phyloP scores from a whole-genome alignment of 2,797 vertebrate genomes.

The Tiaroga cobitis region DNA sequence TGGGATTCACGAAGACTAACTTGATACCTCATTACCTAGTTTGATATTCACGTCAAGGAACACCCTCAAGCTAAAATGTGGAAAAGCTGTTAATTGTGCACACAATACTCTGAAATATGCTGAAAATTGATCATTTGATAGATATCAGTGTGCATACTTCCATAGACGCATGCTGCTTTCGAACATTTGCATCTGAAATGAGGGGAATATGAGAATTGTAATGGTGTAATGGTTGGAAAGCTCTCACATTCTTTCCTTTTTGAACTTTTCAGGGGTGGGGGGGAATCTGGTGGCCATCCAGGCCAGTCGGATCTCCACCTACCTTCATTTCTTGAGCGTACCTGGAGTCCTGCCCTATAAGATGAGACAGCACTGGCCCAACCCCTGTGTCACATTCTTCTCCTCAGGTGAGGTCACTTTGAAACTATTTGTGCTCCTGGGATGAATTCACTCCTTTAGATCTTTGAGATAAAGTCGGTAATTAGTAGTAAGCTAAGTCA shows the following conservation, averaged over 20 bases:
- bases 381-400: conserved; percentile 88
- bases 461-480: conserved; percentile 7
- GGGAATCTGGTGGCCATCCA: conserved; percentile 97
- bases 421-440: background rate
- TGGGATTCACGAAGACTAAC: conserved; percentile 16
- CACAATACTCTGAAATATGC: conserved; percentile 32
- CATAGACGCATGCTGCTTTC: background rate
- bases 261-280: conserved; percentile 83
- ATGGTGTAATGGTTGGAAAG: conserved; percentile 36
- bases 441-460: background rate
- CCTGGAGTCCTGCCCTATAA: conserved; percentile 91
- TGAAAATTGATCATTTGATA: conserved; percentile 21
- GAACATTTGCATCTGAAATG: conserved; percentile 8
- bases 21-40: conserved; percentile 20
- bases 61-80: background rate
- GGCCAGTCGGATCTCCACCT: conserved; percentile 94
- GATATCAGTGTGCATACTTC: background rate
- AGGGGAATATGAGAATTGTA: conserved; percentile 7
- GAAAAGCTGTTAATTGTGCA: conserved; percentile 34
- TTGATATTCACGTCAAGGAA: background rate
- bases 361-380: conserved; percentile 92
- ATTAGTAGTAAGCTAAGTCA: background rate
- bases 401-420: conserved; percentile 80
- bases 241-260: background rate
- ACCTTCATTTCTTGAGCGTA: conserved; percentile 90